phyloP scores from a whole-genome alignment of 2,113 vertebrate genomes.

The Cryptotis parvus region DNA sequence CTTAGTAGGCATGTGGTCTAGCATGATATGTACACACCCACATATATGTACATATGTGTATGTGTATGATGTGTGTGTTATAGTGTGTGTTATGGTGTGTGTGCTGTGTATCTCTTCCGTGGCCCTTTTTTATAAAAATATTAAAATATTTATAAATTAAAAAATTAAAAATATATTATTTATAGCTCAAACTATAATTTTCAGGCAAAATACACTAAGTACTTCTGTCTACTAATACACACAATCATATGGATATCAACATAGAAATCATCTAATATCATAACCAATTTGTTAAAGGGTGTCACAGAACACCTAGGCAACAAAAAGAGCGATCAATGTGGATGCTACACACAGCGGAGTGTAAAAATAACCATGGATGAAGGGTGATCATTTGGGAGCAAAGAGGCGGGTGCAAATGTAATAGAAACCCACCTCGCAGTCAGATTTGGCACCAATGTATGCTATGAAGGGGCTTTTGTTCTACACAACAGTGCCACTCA shows the following conservation, averaged over 20 bases:
- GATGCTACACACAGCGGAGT: background rate
- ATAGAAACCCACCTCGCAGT: background rate
- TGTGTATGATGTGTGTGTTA: background rate
- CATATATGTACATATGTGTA: background rate
- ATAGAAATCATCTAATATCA: background rate
- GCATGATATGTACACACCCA: too few relatives aligned
- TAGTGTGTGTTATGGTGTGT: background rate
- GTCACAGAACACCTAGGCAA: background rate
- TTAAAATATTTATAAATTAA: too few relatives aligned
- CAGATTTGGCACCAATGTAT: background rate
- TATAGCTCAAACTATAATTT: slow-evolving; percentile 41
- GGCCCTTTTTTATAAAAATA: background rate
- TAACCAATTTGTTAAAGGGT: slow-evolving; percentile 2
- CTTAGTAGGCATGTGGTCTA: background rate
- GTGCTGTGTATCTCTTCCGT: too few relatives aligned
- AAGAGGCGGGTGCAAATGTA: rapidly evolving
- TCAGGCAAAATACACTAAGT: background rate
- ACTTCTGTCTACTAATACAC: background rate
- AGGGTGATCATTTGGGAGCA: background rate
- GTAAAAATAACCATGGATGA: slow-evolving; percentile 9
- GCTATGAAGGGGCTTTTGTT: slow-evolving; percentile 46
- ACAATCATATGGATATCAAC: background rate
- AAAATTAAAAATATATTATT: slow-evolving; percentile 35
- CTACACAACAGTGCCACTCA: slow-evolving; percentile 86
- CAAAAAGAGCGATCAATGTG: background rate